Percentiles rank a stretch among this genome's conserved stretches.
phyloP scores from a whole-genome alignment of 30 jellyfish, hydroid and myxozoan genomes.

The Pelagia noctiluca region DNA sequence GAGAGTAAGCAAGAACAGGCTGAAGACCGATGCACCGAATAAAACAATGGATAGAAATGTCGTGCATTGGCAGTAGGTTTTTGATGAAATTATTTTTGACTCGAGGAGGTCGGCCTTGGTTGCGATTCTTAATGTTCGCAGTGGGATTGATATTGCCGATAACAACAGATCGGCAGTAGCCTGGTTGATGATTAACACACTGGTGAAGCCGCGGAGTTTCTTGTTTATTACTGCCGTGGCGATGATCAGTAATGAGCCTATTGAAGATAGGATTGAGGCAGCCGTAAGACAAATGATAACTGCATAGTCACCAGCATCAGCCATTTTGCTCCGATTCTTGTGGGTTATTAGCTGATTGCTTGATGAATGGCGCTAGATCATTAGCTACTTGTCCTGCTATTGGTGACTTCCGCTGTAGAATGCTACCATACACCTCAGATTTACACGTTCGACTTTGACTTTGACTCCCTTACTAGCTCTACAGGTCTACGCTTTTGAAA shows the following conservation, averaged over 20 bases:
- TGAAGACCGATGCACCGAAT: slow-evolving; percentile 38
- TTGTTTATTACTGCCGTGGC: slow-evolving; percentile 17
- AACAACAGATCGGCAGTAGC: slow-evolving; percentile 59
- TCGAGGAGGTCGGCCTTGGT: slow-evolving; percentile 13
- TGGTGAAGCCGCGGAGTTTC: slow-evolving; percentile 37
- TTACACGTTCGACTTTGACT: no score
- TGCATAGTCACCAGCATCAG: neutral
- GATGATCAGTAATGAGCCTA: slow-evolving; percentile 1
- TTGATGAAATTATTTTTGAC: slow-evolving; percentile 22
- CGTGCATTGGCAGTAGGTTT: slow-evolving; percentile 24
- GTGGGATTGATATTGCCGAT: slow-evolving; percentile 22
- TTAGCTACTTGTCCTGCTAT: no score
- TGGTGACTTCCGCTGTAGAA: no score
- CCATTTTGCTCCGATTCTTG: neutral
- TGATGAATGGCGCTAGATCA: no score
- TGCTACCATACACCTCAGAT: no score
- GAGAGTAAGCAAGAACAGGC: slow-evolving; percentile 34
- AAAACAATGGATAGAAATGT: slow-evolving; percentile 18
- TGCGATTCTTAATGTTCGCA: slow-evolving; percentile 26
- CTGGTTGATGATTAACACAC: slow-evolving; percentile 39
- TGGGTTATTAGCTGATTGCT: no score
- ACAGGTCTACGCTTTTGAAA: no score
- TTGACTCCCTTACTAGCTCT: no score
- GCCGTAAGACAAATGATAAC: neutral
- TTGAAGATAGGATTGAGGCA: neutral